Evolutionary conservation across 2,888 invertebrate genomes (phyloP), one percentile per base, ranked within the genome.

Genomic region (Aethes cnicana): DNA sequence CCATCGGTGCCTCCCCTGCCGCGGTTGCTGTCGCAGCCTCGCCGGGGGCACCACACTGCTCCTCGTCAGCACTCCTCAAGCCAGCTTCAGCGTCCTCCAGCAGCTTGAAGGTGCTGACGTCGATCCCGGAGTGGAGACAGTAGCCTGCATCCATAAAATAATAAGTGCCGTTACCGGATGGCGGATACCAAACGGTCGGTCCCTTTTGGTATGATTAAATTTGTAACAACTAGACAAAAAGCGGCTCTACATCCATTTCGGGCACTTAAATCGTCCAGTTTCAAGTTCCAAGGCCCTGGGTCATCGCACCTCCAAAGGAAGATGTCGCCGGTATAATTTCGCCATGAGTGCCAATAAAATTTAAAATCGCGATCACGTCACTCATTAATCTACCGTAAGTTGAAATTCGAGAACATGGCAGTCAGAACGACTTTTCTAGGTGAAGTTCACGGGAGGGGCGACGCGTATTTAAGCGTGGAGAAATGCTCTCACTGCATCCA

Each of bases 401-500:
- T 83, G 82, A 74, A 81, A 77, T 69, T 68, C n/a, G n/a, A n/a
- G n/a, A n/a, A n/a, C n/a, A n/a, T n/a, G 70, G 71, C 73, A 71
- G 70, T 75, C 68, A 63, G 42, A 23, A n/a, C n/a, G 32, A 70
- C 55, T 64, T 73, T 77, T 77, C 72, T 85, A 81, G 84, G 81
- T 82, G 83, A 87, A 81, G 84, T 80, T 85, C 78, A 80, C 58
- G 74, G 81, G 71, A 69, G 72, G 77, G 68, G 80, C 78, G 62
- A 52, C 57, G 55, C 55, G 74, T 88, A 88, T 88, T 86, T 74
- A 88, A 84, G 68, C 79, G 66, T 70, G 76, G 84, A 83, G 88
- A 88, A 88, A 88, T 86, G 81, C 88, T 88, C 78, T 88, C 87
- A 74, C 88, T 72, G 65, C 77, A 87, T 84, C 79, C 85, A 87